phyloP scores from a whole-genome alignment of 2,797 vertebrate species.

The Enteromius paludinosus region DNA sequence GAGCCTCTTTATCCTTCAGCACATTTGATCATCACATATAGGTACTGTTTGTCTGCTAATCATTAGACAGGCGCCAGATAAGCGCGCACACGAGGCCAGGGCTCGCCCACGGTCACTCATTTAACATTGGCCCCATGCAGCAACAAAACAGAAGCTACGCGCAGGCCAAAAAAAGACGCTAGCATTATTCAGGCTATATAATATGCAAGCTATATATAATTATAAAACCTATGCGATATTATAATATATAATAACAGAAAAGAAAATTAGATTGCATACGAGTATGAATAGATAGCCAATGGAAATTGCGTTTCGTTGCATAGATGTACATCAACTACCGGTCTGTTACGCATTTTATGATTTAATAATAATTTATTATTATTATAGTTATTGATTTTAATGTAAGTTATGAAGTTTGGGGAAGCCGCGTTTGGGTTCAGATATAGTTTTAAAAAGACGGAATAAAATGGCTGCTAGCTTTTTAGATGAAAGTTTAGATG shows the following conservation, averaged over 20 bases:
- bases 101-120: conserved; percentile 36
- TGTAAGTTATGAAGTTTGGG: not conserved
- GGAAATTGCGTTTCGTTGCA: not conserved
- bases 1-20: conserved; percentile 67
- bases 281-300: not conserved
- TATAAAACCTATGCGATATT: not conserved
- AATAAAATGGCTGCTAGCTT: not conserved
- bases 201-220: not conserved
- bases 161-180: not conserved
- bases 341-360: not conserved
- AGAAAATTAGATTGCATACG: not conserved
- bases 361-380: not conserved
- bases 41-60: conserved; percentile 59
- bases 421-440: not conserved
- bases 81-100: conserved; percentile 63
- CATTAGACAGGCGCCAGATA: conserved; percentile 72
- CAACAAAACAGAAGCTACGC: not conserved
- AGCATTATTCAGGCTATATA: not conserved
- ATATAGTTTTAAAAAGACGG: not conserved
- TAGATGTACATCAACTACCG: not conserved
- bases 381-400: not conserved
- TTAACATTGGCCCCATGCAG: conserved; percentile 35
- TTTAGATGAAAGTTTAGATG: not conserved
- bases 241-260: not conserved
- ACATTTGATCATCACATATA: conserved; percentile 57